Percentiles rank a stretch among this genome's conserved stretches.
Conservation (phyloP, 2,797 vertebrate species). For the Masticophis lateralis region DNA sequence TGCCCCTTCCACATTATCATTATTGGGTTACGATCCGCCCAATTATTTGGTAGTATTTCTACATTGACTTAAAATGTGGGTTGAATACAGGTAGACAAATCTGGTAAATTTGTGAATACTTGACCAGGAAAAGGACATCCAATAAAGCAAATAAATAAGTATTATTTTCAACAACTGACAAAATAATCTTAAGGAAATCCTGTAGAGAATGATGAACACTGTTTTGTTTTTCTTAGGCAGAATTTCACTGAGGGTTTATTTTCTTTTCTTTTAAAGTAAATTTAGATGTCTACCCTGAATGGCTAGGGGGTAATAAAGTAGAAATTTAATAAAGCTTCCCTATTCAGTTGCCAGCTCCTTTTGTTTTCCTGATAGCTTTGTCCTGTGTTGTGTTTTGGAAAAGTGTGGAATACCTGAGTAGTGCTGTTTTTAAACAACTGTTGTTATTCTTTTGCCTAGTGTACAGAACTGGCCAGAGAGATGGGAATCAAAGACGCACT, state of each 20-base stretch:
- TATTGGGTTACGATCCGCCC: no score
- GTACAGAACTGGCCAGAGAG: slow-evolving; percentile 23
- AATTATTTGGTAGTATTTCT: no score
- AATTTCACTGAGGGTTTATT: slow-evolving; percentile 15
- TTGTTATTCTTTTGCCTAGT: neutral
- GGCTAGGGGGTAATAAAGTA: slow-evolving; percentile 24
- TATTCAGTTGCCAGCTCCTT: slow-evolving; percentile 18
- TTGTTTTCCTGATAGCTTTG: slow-evolving; percentile 24
- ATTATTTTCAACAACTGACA: neutral
- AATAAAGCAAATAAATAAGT: slow-evolving; percentile 49
- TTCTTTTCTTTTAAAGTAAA: slow-evolving; percentile 29
- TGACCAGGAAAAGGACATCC: slow-evolving; percentile 34
- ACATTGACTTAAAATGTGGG: slow-evolving; percentile 24
- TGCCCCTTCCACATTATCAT: no score
- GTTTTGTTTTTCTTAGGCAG: slow-evolving; percentile 11
- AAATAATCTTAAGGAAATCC: slow-evolving; percentile 31
- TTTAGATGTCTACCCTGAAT: slow-evolving; percentile 36
- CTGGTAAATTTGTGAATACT: slow-evolving; percentile 23
- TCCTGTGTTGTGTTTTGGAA: slow-evolving; percentile 6
- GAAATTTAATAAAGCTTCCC: slow-evolving; percentile 33
- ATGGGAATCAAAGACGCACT: neutral
- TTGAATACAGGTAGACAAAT: slow-evolving; percentile 3
- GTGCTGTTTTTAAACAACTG: neutral
- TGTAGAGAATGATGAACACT: neutral
- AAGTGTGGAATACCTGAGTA: neutral